phyloP scores from a whole-genome alignment of 2,113 vertebrate genomes.

The Nyctereutes procyonoides region DNA sequence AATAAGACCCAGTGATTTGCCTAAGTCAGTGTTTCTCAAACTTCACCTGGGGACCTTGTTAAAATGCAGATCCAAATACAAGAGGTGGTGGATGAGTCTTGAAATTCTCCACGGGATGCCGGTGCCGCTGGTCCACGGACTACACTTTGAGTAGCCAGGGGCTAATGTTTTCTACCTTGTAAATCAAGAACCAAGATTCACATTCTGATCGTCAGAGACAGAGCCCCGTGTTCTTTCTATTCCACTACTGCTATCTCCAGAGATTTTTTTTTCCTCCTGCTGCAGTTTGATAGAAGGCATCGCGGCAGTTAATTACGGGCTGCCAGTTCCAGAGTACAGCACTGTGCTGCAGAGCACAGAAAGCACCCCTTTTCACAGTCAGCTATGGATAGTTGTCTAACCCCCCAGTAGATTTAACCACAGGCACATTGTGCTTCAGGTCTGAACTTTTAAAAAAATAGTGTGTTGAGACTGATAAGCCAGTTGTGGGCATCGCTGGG shows the following conservation, averaged over 20 bases:
- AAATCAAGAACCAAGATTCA: conserved; percentile 43
- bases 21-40: conserved; percentile 1
- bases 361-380: conserved; percentile 61
- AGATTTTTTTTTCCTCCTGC: conserved; percentile 34
- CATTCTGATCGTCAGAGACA: neutral
- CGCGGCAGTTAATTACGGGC: conserved; percentile 57
- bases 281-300: conserved; percentile 56
- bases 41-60: conserved; percentile 24
- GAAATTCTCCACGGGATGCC: neutral
- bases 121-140: neutral
- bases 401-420: conserved; percentile 49
- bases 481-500: neutral
- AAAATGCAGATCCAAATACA: conserved; percentile 28
- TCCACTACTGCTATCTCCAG: conserved; percentile 16
- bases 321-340: conserved; percentile 56
- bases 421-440: neutral
- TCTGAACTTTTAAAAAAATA: conserved; percentile 46
- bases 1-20: conserved; percentile 33
- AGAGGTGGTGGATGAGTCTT: neutral
- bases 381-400: conserved; percentile 38
- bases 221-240: conserved; percentile 14
- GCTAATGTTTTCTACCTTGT: neutral
- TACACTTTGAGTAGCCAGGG: neutral
- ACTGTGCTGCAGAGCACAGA: conserved; percentile 57
- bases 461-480: conserved; percentile 24